A percentile compares a stretch with the other conserved stretches of the same genome.
These are phyloP conservation scores for Tipula lateralis DNA, from an alignment of 2,888 invertebrate species.

Conservation along the genomic window DNA sequence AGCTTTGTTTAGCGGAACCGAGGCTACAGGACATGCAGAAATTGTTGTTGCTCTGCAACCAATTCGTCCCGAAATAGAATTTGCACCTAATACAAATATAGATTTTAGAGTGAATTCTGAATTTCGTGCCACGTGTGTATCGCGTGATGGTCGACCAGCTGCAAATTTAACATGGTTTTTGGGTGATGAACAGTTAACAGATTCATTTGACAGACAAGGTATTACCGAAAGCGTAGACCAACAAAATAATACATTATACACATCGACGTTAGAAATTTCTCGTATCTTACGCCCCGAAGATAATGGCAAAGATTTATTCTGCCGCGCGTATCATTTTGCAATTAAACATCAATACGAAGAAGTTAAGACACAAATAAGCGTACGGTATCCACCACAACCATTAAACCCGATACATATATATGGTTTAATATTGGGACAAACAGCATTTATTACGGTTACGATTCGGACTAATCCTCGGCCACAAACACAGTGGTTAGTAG, in stretches of 20 bases:
- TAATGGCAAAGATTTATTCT: constrained; percentile 59
- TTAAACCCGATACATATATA: constrained; percentile 61
- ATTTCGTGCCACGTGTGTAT: constrained; percentile 62
- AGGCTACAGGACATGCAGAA: constrained; percentile 57
- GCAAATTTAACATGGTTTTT: constrained; percentile 72
- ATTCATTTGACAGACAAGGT: constrained; percentile 37
- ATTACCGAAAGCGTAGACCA: constrained; percentile 43
- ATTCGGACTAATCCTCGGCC: constrained; percentile 69
- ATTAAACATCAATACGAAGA: constrained; percentile 44
- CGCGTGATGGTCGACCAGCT: constrained; percentile 65
- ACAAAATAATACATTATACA: constrained; percentile 55
- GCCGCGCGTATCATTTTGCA: constrained; percentile 60
- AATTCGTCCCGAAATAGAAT: constrained; percentile 44
- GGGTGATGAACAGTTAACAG: constrained; percentile 48
- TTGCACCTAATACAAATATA: constrained; percentile 41
- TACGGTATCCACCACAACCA: constrained; percentile 60
- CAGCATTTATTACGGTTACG: constrained; percentile 68
- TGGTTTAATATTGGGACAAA: constrained; percentile 66
- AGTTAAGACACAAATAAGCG: constrained; percentile 49
- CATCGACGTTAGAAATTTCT: constrained; percentile 63
- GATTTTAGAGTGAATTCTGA: constrained; percentile 54
- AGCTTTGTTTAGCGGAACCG: constrained; percentile 56
- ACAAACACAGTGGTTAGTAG: constrained; percentile 62
- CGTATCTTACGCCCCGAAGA: constrained; percentile 59
- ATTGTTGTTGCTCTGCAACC: constrained; percentile 59